These are phyloP conservation scores for Lepidochrysops patricia DNA, from an alignment of 2,888 invertebrate species.

Conservation along the genomic window DNA sequence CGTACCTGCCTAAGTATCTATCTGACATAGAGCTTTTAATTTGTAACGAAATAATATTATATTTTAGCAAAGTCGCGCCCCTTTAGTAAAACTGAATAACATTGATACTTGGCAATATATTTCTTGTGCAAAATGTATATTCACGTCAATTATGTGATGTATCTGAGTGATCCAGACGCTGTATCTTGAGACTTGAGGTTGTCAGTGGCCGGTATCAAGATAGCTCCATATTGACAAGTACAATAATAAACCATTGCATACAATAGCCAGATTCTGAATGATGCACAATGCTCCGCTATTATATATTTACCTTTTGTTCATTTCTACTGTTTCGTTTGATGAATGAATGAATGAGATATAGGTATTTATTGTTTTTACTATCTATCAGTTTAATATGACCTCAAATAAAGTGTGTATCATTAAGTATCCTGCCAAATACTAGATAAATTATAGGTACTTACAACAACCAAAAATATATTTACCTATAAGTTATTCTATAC, in stretches of 20 bases:
- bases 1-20: too few relatives aligned
- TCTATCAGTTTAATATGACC: background rate
- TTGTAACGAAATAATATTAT: background rate
- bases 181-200: conserved; percentile 24
- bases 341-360: conserved; percentile 5
- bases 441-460: too few relatives aligned
- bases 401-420: too few relatives aligned
- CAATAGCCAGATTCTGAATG: conserved; percentile 41
- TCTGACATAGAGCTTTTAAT: too few relatives aligned
- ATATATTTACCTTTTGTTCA: conserved; percentile 16
- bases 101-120: background rate
- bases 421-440: too few relatives aligned
- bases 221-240: conserved; percentile 37
- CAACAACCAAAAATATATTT: too few relatives aligned
- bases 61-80: background rate
- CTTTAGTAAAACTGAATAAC: background rate
- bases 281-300: conserved; percentile 40
- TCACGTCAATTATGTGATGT: conserved; percentile 14
- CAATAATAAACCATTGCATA: conserved; percentile 43
- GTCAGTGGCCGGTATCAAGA: conserved; percentile 30
- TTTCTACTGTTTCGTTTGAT: conserved; percentile 15
- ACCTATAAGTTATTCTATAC: too few relatives aligned
- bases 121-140: background rate
- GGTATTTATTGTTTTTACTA: conserved; percentile 5
- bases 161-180: conserved; percentile 21